Base-by-base conservation (phyloP, 2,888 invertebrate species). In the Xestia rhomboidea region DNA sequence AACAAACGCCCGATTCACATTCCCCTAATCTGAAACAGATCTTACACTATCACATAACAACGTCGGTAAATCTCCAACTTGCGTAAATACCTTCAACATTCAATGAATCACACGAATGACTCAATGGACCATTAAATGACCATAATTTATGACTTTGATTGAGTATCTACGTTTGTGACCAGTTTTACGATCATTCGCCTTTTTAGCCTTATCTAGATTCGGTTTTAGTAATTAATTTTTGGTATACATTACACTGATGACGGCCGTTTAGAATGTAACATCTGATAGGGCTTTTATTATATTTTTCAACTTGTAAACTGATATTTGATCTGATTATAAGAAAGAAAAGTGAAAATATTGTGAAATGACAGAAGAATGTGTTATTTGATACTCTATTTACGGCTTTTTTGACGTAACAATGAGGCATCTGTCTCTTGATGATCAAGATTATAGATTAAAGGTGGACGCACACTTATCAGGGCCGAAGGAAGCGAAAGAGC, bases 81-180 rank as follows among this genome's bases (percentile, higher is more conserved):
- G 62, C 67, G 73, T 80, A 86, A 87, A 83, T 83, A 84, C 72
- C 75, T 73, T 79, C 75, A 84, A 73, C 80, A 78, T 82, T 60
- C 72, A 83, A 87, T 86, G 86, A 89, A 86, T 89, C 89, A 86
- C 85, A 73, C 67, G 73, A 82, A 85, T 90, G 86, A 88, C 79
- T 89, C 89, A 89, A 88, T 86, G 89, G 89, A 88, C 83, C 86
- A 86, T 86, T 91, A 92, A 91, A 91, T 91, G 85, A 87, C 85
- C 85, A 79, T 93, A 90, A 93, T 94, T 94, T 94, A 94, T 87
- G 91, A 87, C 90, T 85, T 76, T 89, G 90, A 91, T 92, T 92
- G 90, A 90, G 87, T 89, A 89, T 90, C 88, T 87, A 87, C 85
- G 74, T 88, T 89, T 90, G 89, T 89, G 89, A 89, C 84, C 78